Percentiles rank a stretch among this genome's conserved stretches.
phyloP scores from a whole-genome alignment of 2,113 vertebrate species.

The Dendrocopos noguchii region DNA sequence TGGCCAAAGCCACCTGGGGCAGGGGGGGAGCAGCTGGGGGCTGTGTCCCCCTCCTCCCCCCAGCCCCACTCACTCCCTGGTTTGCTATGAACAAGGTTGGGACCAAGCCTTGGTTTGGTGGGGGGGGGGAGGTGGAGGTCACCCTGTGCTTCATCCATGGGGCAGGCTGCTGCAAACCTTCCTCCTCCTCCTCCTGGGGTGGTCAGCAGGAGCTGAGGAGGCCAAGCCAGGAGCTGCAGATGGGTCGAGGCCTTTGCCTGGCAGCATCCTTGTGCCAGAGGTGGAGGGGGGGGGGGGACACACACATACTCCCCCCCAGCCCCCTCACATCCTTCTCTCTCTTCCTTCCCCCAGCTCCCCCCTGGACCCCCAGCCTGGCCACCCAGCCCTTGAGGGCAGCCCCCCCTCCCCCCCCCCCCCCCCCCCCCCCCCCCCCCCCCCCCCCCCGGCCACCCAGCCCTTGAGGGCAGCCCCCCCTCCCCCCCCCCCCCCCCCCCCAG shows the following conservation, averaged over 20 bases:
- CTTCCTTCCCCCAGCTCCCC: not conserved
- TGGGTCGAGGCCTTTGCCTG: not conserved
- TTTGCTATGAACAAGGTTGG: no score
- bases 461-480: not conserved
- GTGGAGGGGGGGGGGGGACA: no score
- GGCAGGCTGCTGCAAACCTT: no score
- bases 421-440: not conserved
- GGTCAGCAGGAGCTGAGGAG: accelerated
- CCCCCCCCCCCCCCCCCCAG: not conserved
- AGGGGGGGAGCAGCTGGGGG: no score
- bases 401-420: not conserved
- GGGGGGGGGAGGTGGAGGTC: not conserved
- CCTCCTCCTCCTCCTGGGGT: accelerated
- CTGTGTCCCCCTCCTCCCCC: no score
- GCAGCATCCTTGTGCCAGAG: no score
- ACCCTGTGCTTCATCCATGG: no score
- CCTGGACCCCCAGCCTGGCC: accelerated
- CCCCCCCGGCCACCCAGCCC: not conserved
- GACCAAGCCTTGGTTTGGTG: not conserved
- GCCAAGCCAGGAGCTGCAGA: not conserved
- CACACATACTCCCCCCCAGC: not conserved
- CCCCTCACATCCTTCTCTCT: not conserved
- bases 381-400: not conserved
- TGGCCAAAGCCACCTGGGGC: no score
- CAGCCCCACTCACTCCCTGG: no score